phyloP scores from a whole-genome alignment of 2,888 invertebrate species.

The Lasioglossum vierecki region DNA sequence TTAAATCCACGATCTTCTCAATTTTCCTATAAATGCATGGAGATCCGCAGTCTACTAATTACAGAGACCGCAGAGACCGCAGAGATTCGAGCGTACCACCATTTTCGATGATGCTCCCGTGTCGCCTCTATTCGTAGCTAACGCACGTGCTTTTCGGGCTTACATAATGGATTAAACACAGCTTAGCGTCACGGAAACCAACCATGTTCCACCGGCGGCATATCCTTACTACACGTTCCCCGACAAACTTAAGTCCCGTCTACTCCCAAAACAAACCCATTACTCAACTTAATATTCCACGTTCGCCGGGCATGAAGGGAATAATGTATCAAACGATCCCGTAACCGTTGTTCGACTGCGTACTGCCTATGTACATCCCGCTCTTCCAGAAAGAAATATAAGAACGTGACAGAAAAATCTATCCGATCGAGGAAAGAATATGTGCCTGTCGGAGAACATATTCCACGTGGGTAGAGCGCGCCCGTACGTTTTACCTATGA shows the following conservation, averaged over 20 bases:
- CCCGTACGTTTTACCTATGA: conserved; percentile 30
- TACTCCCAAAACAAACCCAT: not conserved
- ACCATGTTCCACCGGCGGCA: not conserved
- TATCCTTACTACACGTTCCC: not conserved
- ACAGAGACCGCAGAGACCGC: no score
- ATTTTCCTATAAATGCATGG: no score
- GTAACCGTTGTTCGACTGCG: not conserved
- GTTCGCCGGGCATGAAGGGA: not conserved
- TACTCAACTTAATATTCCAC: not conserved
- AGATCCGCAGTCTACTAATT: no score
- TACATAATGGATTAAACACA: not conserved
- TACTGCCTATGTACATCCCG: not conserved
- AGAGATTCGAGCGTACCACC: not conserved
- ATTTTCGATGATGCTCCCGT: not conserved
- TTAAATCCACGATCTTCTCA: no score
- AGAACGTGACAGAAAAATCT: not conserved
- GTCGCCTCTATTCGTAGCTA: not conserved
- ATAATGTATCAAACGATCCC: conserved; percentile 1
- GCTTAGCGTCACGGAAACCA: not conserved
- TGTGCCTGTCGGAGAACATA: not conserved
- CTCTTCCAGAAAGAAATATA: not conserved
- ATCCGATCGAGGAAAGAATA: not conserved
- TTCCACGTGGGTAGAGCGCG: conserved; percentile 26
- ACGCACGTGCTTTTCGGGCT: not conserved
- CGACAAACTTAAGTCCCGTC: not conserved